phyloP scores from a whole-genome alignment of 2,797 vertebrate genomes.

The Poecilia wingei region DNA sequence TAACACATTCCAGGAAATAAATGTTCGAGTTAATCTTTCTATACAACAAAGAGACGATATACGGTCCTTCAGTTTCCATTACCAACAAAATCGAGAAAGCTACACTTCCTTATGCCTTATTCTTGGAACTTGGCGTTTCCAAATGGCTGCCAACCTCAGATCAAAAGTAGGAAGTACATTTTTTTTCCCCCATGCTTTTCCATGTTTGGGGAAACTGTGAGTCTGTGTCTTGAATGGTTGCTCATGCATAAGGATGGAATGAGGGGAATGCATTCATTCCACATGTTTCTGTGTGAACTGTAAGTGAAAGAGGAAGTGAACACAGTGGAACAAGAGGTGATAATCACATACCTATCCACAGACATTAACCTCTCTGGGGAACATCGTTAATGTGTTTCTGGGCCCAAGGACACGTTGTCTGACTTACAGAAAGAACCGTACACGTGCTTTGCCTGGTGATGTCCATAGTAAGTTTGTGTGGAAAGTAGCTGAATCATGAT shows the following conservation, averaged over 20 bases:
- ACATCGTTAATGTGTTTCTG: slow-evolving; percentile 27
- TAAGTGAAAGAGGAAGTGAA: slow-evolving; percentile 46
- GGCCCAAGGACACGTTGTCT: not conserved
- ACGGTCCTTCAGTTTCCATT: not conserved
- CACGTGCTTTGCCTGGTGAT: not conserved
- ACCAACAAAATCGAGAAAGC: not conserved
- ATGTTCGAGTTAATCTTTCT: not conserved
- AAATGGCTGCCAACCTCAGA: not conserved
- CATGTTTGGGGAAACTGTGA: slow-evolving; percentile 8
- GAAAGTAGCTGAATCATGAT: not conserved
- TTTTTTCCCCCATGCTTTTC: not conserved
- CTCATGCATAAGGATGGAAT: slow-evolving; percentile 67
- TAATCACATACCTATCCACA: slow-evolving; percentile 18
- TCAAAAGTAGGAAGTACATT: slow-evolving; percentile 5
- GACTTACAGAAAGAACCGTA: not conserved
- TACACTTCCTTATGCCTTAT: not conserved
- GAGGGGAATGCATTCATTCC: slow-evolving; percentile 67
- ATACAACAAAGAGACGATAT: not conserved
- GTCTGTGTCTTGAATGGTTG: slow-evolving; percentile 45
- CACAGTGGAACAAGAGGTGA: slow-evolving; percentile 16
- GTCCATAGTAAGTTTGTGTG: not conserved
- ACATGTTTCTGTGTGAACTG: slow-evolving; percentile 65
- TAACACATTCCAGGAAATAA: not conserved
- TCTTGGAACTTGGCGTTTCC: not conserved
- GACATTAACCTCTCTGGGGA: slow-evolving; percentile 41